A percentile compares a stretch with the other conserved stretches of the same genome.
Conservation (phyloP, 1,140 invertebrate genomes). For the Eupristina koningsbergeri region DNA sequence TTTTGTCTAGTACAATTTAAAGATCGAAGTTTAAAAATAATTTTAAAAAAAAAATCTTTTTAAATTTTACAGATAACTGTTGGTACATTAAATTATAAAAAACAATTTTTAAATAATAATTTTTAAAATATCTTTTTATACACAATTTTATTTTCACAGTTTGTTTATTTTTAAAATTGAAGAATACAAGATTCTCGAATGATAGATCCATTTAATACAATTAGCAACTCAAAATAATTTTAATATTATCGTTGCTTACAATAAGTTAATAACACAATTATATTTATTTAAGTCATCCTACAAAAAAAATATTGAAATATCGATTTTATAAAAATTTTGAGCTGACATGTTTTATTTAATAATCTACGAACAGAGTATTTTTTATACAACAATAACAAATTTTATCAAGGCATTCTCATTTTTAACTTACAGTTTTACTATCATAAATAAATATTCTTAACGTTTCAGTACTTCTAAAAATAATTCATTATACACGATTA, state of each 20-base stretch:
- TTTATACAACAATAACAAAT: slow-evolving; percentile 28
- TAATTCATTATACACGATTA: background rate
- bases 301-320: background rate
- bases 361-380: background rate
- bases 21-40: background rate
- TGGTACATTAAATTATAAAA: slow-evolving; percentile 37
- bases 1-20: background rate
- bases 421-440: background rate
- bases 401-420: slow-evolving; percentile 37
- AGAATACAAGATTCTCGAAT: background rate
- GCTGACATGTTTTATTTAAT: background rate
- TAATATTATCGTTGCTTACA: background rate
- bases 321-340: too few relatives aligned
- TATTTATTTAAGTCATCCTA: background rate
- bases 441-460: background rate
- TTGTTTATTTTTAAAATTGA: background rate
- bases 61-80: slow-evolving; percentile 9
- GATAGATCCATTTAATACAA: background rate
- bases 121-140: background rate
- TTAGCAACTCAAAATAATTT: background rate
- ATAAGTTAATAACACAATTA: background rate
- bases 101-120: background rate
- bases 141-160: too few relatives aligned
- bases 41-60: slow-evolving; percentile 1
- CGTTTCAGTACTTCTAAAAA: background rate